Conservation (phyloP, 1,140 invertebrate genomes). For the Rhopalosiphum padi region DNA sequence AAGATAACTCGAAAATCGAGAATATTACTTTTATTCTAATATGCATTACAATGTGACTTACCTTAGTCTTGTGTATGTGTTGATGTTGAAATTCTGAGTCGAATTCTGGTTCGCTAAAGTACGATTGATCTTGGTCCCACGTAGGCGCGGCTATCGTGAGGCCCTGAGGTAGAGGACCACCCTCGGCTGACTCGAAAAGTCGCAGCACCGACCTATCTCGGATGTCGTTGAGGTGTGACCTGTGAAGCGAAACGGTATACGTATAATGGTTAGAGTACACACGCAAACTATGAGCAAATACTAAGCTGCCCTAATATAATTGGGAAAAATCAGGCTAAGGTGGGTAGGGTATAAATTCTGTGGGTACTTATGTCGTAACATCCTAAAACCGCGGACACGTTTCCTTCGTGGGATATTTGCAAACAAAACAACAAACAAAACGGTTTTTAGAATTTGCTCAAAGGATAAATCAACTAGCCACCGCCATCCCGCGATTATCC, state of each 20-base stretch:
- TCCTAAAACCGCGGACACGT: neutral
- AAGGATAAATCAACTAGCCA: neutral
- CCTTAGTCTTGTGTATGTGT: constrained; percentile 92
- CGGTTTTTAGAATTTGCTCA: constrained; percentile 3
- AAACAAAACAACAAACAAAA: neutral
- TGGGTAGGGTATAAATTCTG: neutral
- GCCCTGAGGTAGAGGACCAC: constrained; percentile 67
- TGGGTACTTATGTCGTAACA: neutral
- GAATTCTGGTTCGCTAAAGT: constrained; percentile 93
- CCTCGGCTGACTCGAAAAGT: constrained; percentile 85
- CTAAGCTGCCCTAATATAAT: neutral
- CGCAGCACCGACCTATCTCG: constrained; percentile 88
- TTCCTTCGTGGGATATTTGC: neutral
- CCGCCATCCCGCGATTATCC: neutral
- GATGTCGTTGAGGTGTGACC: constrained; percentile 86
- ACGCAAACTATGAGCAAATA: neutral
- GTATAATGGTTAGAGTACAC: neutral
- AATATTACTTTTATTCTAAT: neutral
- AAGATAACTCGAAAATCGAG: neutral
- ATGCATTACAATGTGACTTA: constrained; percentile 64
- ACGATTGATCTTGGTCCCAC: constrained; percentile 78
- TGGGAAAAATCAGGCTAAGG: neutral
- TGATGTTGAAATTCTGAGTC: constrained; percentile 93
- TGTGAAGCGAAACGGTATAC: constrained; percentile 62
- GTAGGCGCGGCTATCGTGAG: constrained; percentile 63